Evolutionary conservation across 2,797 vertebrate species (phyloP).

Genomic region (Toxotes lorentzi): DNA sequence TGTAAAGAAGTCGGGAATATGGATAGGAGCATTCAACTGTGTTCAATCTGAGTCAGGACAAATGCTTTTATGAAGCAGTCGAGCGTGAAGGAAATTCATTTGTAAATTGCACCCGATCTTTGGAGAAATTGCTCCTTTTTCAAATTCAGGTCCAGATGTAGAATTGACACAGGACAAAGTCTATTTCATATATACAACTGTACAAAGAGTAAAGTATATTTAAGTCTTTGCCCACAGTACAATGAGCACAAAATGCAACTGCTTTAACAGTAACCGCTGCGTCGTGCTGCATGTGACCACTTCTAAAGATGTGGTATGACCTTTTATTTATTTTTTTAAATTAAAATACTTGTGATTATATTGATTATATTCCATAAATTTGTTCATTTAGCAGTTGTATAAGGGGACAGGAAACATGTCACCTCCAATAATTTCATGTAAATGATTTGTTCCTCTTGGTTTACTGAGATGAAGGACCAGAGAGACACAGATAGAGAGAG

Average conservation of each 20-base stretch:
- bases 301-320: not conserved
- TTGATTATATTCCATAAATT: not conserved
- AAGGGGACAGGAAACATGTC: not conserved
- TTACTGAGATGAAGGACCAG: not conserved
- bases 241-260: conserved; percentile 14
- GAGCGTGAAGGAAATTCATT: conserved; percentile 82
- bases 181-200: conserved; percentile 35
- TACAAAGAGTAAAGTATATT: conserved; percentile 11
- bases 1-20: conserved; percentile 83
- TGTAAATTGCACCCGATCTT: conserved; percentile 81
- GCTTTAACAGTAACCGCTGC: not conserved
- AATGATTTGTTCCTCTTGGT: not conserved
- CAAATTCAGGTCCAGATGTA: conserved; percentile 63
- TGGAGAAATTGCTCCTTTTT: conserved; percentile 67
- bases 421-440: not conserved
- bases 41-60: conserved; percentile 86
- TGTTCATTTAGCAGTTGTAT: not conserved
- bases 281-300: not conserved
- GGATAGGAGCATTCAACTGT: conserved; percentile 85
- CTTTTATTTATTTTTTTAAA: no score
- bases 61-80: conserved; percentile 81
- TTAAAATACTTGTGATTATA: not conserved
- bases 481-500: not conserved
- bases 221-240: conserved; percentile 12
- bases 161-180: conserved; percentile 55